Percentiles rank a stretch among this genome's conserved stretches.
phyloP scores from a whole-genome alignment of 2,113 vertebrate genomes.

The Pardalotus punctatus region DNA sequence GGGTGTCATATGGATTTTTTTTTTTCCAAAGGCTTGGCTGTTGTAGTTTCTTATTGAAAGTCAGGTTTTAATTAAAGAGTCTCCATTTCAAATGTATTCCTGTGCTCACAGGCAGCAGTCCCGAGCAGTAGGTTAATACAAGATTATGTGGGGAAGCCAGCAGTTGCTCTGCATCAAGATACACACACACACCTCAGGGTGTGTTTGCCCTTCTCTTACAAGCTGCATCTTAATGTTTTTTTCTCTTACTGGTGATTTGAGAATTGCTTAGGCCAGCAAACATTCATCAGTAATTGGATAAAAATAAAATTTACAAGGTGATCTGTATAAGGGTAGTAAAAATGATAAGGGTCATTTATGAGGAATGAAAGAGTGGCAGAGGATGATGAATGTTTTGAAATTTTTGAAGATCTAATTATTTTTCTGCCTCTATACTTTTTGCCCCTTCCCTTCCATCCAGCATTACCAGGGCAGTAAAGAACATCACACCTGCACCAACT shows the following conservation, averaged over 20 bases:
- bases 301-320: slow-evolving; percentile 13
- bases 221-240: slow-evolving; percentile 6
- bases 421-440: background rate
- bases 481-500: background rate
- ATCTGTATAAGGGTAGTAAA: background rate
- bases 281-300: background rate
- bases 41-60: background rate
- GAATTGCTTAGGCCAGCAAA: slow-evolving; percentile 27
- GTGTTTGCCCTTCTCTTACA: slow-evolving; percentile 44
- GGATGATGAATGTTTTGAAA: background rate
- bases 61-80: slow-evolving; percentile 1
- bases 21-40: background rate
- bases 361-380: background rate
- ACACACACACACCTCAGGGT: slow-evolving; percentile 29
- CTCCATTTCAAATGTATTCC: background rate
- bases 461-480: background rate
- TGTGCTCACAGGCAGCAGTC: background rate
- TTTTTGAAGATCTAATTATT: background rate
- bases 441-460: background rate
- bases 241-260: slow-evolving; percentile 14
- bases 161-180: slow-evolving; percentile 36
- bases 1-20: background rate
- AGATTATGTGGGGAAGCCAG: background rate
- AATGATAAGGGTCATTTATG: background rate
- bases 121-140: background rate